Evolutionary conservation across 2,888 invertebrate species (phyloP).

Genomic region (Hydrotaea cyrtoneurina): DNA sequence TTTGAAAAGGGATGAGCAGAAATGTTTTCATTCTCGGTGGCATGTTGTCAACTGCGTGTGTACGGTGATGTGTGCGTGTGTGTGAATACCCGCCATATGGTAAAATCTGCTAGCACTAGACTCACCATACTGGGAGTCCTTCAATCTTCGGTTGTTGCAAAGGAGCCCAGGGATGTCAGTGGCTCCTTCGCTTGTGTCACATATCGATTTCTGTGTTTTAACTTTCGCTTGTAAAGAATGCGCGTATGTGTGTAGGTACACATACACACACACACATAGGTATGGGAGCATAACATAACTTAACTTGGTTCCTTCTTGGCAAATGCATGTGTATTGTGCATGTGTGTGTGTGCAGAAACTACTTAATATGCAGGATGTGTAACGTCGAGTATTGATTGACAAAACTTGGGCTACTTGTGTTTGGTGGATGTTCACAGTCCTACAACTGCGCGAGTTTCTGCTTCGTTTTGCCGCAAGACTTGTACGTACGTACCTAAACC

Average conservation of each 20-base stretch:
- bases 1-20: conserved; percentile 21
- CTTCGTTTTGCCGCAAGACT: conserved; percentile 55
- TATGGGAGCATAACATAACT: conserved; percentile 3
- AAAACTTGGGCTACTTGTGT: conserved; percentile 65
- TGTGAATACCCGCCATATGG: conserved; percentile 50
- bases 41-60: conserved; percentile 27
- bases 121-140: conserved; percentile 4
- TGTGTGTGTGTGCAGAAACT: conserved; percentile 40
- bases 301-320: background rate
- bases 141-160: background rate
- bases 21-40: conserved; percentile 26
- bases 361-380: conserved; percentile 66
- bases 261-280: background rate
- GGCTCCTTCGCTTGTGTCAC: conserved; percentile 44
- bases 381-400: conserved; percentile 65
- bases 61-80: conserved; percentile 15
- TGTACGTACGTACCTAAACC: conserved; percentile 33
- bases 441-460: conserved; percentile 34
- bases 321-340: background rate
- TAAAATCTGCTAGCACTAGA: conserved; percentile 31
- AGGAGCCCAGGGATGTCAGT: conserved; percentile 19
- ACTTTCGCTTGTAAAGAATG: conserved; percentile 62
- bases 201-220: conserved; percentile 63
- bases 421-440: conserved; percentile 46
- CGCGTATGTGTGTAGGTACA: conserved; percentile 22